Evolutionary conservation across 2,797 vertebrate species (phyloP).

Genomic region (Sylvia borin): DNA sequence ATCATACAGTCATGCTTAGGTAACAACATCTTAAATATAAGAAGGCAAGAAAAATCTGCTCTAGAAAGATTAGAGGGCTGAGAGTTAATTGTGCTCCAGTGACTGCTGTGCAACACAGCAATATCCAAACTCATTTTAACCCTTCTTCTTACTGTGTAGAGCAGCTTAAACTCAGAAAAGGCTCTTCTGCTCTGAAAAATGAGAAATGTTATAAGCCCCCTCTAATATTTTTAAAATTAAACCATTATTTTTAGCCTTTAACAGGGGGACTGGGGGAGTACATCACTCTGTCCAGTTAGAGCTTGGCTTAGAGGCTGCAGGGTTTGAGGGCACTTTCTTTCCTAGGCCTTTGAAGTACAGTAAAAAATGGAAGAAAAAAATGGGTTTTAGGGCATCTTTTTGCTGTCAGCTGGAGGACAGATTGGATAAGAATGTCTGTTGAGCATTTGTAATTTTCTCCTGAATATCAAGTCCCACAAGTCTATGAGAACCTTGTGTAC

Average conservation of each 20-base stretch:
- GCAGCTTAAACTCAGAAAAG: not conserved
- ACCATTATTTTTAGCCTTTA: not conserved
- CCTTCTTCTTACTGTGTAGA: not conserved
- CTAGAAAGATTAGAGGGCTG: constrained; percentile 13
- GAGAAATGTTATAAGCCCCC: not conserved
- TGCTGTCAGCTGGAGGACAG: not conserved
- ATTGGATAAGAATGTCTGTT: not conserved
- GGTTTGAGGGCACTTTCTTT: not conserved
- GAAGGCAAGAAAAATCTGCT: not conserved
- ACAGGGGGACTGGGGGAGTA: not conserved
- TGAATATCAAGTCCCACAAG: not conserved
- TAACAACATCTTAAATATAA: not conserved
- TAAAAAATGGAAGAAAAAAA: not conserved
- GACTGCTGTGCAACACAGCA: not conserved
- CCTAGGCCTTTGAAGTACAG: not conserved
- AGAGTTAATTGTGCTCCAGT: not conserved
- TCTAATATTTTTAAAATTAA: not conserved
- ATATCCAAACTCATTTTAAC: constrained; percentile 9
- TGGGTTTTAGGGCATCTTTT: not conserved
- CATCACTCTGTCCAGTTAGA: not conserved
- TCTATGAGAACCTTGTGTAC: not conserved
- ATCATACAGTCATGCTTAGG: not conserved
- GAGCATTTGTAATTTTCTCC: not conserved
- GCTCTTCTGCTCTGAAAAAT: not conserved
- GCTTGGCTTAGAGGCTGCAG: not conserved